Percentiles rank a stretch among this genome's conserved stretches.
Conservation (phyloP, 2,113 vertebrate genomes). For the Phrynocephalus versicolor region DNA sequence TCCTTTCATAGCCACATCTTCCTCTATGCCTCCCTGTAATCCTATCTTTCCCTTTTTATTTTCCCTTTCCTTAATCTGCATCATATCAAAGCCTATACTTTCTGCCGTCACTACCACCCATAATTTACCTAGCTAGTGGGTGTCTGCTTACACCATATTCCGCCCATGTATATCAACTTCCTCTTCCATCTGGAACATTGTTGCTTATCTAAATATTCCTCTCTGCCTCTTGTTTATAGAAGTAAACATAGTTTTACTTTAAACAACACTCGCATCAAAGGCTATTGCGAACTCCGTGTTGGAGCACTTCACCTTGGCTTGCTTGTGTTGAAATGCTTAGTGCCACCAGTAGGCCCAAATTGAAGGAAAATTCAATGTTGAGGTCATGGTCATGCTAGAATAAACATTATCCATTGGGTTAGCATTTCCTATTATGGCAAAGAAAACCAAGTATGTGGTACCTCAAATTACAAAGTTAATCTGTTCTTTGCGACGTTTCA, state of each 20-base stretch:
- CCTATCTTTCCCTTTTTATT: no score
- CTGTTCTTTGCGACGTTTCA: no score
- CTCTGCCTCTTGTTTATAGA: neutral
- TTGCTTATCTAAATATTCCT: neutral
- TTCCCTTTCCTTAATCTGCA: no score
- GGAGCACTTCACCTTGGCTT: conserved; percentile 6
- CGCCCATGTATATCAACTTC: conserved; percentile 6
- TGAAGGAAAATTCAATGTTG: neutral
- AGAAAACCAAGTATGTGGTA: neutral
- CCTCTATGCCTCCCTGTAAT: no score
- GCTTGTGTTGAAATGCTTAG: neutral
- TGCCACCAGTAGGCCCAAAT: neutral
- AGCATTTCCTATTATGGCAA: conserved; percentile 7
- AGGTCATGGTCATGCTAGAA: fast-evolving
- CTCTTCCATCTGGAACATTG: neutral
- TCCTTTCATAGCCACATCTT: no score
- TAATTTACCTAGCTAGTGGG: neutral
- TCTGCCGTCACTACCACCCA: no score
- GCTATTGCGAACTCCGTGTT: conserved; percentile 3
- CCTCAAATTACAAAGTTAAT: no score
- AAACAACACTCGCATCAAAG: conserved; percentile 2
- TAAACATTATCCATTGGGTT: neutral
- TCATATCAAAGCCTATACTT: no score
- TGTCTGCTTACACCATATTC: neutral
- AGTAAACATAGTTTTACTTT: conserved; percentile 32